Conservation (phyloP, 2,113 vertebrate species). For the Xenus cinereus region DNA sequence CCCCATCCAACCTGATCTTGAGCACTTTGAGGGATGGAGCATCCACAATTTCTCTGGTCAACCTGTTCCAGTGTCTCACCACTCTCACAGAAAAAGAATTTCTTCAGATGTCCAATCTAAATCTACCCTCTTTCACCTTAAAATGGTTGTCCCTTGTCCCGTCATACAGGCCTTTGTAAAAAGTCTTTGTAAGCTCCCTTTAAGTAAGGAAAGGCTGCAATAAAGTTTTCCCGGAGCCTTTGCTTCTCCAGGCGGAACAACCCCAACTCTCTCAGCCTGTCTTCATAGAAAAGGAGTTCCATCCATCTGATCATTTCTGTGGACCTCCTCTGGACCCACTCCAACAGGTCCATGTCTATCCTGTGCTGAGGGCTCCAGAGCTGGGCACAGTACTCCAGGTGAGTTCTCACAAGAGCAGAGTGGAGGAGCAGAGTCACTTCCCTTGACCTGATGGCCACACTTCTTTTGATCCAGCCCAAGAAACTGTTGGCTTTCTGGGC, state of each 20-base stretch:
- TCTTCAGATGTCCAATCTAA: background rate
- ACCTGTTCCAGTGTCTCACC: background rate
- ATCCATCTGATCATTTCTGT: background rate
- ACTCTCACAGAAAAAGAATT: background rate
- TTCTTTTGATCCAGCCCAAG: background rate
- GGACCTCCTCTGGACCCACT: background rate
- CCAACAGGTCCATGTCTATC: background rate
- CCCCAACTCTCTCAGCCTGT: background rate
- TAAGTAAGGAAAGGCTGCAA: background rate
- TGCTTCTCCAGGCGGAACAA: background rate
- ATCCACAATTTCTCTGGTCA: background rate
- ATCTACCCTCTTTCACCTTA: background rate
- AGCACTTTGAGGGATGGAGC: background rate
- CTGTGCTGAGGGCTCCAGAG: background rate
- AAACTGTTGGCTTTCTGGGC: rapidly evolving
- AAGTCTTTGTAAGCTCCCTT: background rate
- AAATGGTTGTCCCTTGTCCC: background rate
- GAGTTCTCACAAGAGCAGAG: background rate
- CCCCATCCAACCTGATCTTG: background rate
- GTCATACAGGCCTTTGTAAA: background rate
- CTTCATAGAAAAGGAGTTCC: background rate
- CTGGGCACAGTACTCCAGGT: background rate
- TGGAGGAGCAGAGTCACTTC: background rate
- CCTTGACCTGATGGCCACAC: rapidly evolving
- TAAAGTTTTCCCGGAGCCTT: background rate